Base-by-base conservation (phyloP, 2,888 invertebrate genomes). In the Reticulitermes lucifugus region DNA sequence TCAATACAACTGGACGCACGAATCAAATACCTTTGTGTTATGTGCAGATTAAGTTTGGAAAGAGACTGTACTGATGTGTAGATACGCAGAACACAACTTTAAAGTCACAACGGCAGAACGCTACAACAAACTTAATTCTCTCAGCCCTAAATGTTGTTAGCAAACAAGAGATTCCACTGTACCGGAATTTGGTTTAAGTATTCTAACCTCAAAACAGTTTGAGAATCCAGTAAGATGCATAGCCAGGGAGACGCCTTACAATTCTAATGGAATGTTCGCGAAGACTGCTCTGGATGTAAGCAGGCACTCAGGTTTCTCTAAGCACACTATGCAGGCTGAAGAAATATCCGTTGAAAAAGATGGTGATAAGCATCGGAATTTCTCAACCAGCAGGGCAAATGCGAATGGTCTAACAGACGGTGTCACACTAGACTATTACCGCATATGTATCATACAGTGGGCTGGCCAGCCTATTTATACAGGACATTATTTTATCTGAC, bases 131-230 rank as follows among this genome's bases (percentile, higher is more conserved):
- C 71, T 71, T 71, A 60, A n/a, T n/a, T 79, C 79, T 79, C 73
- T 29, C 73, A 18, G 55, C 46, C 46, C 55, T 51, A 55, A 59
- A 79, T 46, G 59, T 79, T 79, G 59, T 79, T 79, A 77, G 25
- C 59, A 79, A 79, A 79, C 79, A 79, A 79, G 29, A 59, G 79
- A 29, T 79, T 79, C 51, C 51, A 79, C 6, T 35, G 59, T 55
- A 41, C 41, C 35, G 81, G 65, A 81, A 65, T 81, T 43, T n/a
- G 35, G 81, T 79, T 59, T 79, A 59, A 59, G 29, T 59, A 79
- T 79, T 79, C 79, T 59, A 65, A 35, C 65, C 81, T 81, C 81
- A 81, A 81, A 81, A n/a, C 59, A 65, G 41, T 60, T 41, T 21
- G 35, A 65, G 41, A 65, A 81, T 65, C 41, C 55, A 65, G 43